Evolutionary conservation across 2,888 invertebrate genomes (phyloP), one percentile per base, ranked within the genome.

Genomic region (Imbricaverruca yamaguchii): DNA sequence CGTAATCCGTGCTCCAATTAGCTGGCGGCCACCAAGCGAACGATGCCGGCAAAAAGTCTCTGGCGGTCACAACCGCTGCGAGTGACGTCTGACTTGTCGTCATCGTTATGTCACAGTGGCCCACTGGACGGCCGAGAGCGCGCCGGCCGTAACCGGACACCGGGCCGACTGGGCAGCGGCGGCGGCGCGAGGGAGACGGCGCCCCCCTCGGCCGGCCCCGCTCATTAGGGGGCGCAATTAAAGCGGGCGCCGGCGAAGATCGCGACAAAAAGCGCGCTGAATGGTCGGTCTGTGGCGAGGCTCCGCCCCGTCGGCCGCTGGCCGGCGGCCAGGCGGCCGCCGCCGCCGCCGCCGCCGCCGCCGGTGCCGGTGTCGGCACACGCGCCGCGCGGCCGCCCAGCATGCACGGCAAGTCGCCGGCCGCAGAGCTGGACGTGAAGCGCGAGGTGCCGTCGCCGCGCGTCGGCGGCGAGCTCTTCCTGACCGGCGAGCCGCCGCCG

Each of bases 181-280:
- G 39, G 39, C 39, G 39, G 39, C 39, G 39, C 39, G 13, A 39
- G 69, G 53, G 8, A 8, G 39, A 18, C 53, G 53, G 15, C 74
- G 53, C 74, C 21, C 74, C 74, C 53, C 39, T 7, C 18, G 18
- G 39, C 39, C 39, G 11, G 74, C 18, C 74, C 15, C 74, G 55
- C 74, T 79, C 79, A 79, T 79, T 79, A 79, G 15, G 57, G 8
- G 15, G 57, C 25, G 79, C 59, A 79, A 79, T 79, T 79, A 79
- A 67, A 79, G 79, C 79, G 57, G 57, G 57, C 25, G 23, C 25
- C 25, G 25, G 12, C 57, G 23, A 4, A 6, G 25, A 11, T 11
- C 13, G 57, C 79, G 79, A 57, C 79, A 79, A 79, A 79, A 79
- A 79, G 79, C 57, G 57, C 56, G 79, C 79, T 79, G 79, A 79